Conservation (phyloP, 1,140 invertebrate genomes). For the Caerostris extrusa region DNA sequence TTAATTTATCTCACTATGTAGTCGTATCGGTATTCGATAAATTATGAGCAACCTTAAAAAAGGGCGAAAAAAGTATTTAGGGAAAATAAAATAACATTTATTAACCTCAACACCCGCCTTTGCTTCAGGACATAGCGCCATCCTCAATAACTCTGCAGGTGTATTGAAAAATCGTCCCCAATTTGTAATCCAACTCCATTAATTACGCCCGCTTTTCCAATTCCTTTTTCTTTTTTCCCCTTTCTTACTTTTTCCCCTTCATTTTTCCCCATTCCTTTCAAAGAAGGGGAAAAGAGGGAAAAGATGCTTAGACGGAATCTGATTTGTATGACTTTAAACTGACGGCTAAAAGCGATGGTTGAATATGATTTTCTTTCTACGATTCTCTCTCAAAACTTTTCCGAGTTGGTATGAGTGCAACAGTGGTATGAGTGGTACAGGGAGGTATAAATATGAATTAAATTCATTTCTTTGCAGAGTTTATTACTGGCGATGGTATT, state of each 20-base stretch:
- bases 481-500: neutral
- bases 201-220: slow-evolving; percentile 5
- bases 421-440: neutral
- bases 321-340: slow-evolving; percentile 36
- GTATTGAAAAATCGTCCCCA: slow-evolving; percentile 51
- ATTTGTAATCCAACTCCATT: slow-evolving; percentile 59
- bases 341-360: neutral
- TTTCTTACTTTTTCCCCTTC: neutral
- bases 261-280: neutral
- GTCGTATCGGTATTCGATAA: slow-evolving; percentile 48
- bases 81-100: slow-evolving; percentile 50
- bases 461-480: neutral
- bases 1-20: slow-evolving; percentile 49
- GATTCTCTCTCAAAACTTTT: neutral
- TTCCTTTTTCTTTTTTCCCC: neutral
- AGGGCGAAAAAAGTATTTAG: slow-evolving; percentile 35
- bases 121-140: slow-evolving; percentile 10
- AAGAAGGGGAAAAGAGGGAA: neutral
- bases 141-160: slow-evolving; percentile 13
- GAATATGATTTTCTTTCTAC: slow-evolving; percentile 13
- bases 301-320: slow-evolving; percentile 25
- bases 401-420: neutral
- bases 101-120: slow-evolving; percentile 43
- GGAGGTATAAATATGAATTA: neutral
- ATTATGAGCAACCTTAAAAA: slow-evolving; percentile 18